Evolutionary conservation across 2,888 invertebrate genomes (phyloP).

Genomic region (Megaustenia siamemsis): DNA sequence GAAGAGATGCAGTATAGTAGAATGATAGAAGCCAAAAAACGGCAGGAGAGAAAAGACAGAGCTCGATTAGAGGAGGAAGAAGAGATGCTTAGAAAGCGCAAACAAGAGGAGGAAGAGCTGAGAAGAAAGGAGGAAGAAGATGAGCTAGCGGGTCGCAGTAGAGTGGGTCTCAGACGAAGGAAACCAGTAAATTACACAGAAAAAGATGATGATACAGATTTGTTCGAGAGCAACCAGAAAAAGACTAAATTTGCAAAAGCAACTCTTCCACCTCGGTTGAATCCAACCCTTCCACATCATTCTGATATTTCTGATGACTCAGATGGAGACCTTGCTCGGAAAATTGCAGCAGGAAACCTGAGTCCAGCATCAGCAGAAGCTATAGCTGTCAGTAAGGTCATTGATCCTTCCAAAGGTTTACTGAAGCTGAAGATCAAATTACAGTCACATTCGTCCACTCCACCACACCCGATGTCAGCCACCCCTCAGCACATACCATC

Average conservation of each 20-base stretch:
- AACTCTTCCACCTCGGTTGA: conserved; percentile 50
- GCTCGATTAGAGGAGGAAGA: conserved; percentile 34
- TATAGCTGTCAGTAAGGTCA: conserved; percentile 68
- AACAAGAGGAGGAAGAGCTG: conserved; percentile 45
- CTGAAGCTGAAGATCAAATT: conserved; percentile 78
- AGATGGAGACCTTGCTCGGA: conserved; percentile 43
- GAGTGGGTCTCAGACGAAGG: conserved; percentile 45
- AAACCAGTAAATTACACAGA: conserved; percentile 54
- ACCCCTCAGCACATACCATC: conserved; percentile 51
- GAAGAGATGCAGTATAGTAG: conserved; percentile 49
- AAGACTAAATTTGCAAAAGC: conserved; percentile 10
- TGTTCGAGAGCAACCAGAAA: conserved; percentile 11
- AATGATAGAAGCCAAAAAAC: conserved; percentile 41
- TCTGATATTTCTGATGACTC: conserved; percentile 56
- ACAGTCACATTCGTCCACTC: conserved; percentile 53
- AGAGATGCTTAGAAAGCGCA: conserved; percentile 40
- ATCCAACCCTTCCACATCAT: conserved; percentile 48
- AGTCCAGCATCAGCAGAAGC: conserved; percentile 53
- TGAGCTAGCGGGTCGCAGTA: conserved; percentile 43
- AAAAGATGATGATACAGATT: conserved; percentile 53
- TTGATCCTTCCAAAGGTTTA: conserved; percentile 76
- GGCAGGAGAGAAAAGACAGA: conserved; percentile 33
- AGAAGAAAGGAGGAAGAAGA: conserved; percentile 47
- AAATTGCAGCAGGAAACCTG: conserved; percentile 38
- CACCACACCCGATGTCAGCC: conserved; percentile 49